Base-by-base conservation (phyloP, 2,888 invertebrate genomes). In the Bimastos eiseni region DNA sequence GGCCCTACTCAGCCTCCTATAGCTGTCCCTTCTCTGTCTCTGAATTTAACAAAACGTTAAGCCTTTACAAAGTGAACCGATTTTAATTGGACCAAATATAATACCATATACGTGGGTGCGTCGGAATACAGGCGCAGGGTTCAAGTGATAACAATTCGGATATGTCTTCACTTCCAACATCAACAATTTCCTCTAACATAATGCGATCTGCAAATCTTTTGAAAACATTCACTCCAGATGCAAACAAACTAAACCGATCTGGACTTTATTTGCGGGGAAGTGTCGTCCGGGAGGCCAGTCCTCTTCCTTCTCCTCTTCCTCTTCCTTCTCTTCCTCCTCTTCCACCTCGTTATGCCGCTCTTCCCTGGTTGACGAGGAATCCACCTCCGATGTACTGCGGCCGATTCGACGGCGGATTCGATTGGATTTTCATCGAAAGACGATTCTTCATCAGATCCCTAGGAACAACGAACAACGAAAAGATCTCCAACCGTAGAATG, bases 321-420 rank as follows among this genome's bases (percentile, higher is more conserved):
- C 89, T 15, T 89, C 89, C 89, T 89, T 19, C 89, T 89, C 89
- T 41, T 89, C 89, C 37, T 38, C 89, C 41, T 1, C 89, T 34
- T 17, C 19, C 44, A 21, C 2, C 6, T 37, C 90, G 15, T 90
- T 55, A 34, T n/a, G 34, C 90, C 33, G 21, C 55, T 90, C 83
- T 55, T 49, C 36, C 36, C 91, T 93, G 92, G 83, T 94, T 95
- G n/a, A 95, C 93, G 93, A 95, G 95, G 92, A 95, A 95, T 0
- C 95, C 95, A 19, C 95, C 95, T 0, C 95, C 95, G n/a, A 95
- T 95, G 91, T 95, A 95, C 41, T 95, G 93, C 21, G 94, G 93
- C 84, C 94, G 94, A 55, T 95, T 49, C 90, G 49, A 49, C 17
- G 94, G 11, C 1, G n/a, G 70, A 70, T 70, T 70, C 30, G 70